A percentile compares a stretch with the other conserved stretches of the same genome.
Conservation (phyloP, 2,797 vertebrate genomes). For the Sebastes iracundus region DNA sequence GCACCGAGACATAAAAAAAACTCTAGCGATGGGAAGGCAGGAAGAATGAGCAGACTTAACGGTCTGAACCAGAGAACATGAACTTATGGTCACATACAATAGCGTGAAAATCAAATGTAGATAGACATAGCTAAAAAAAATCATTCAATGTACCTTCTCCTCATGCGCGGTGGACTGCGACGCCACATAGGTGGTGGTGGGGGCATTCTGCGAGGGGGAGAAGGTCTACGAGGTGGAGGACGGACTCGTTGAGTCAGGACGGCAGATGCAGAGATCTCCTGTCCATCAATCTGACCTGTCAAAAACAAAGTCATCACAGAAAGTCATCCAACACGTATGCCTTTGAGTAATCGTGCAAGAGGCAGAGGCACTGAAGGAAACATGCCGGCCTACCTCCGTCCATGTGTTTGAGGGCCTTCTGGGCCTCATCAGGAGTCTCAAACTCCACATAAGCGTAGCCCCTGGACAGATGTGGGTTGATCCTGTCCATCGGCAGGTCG, state of each 20-base stretch:
- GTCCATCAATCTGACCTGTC: conserved; percentile 94
- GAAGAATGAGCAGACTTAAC: not conserved
- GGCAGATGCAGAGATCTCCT: conserved; percentile 93
- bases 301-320: not conserved
- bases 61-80: not conserved
- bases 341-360: conserved; percentile 71
- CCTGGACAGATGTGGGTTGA: conserved; percentile 90
- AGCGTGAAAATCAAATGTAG: too few relatives aligned
- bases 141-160: conserved; percentile 84
- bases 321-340: not conserved
- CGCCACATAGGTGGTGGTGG: conserved; percentile 95
- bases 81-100: not conserved
- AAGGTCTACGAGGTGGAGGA: conserved; percentile 85
- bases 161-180: conserved; percentile 92
- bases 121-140: not conserved
- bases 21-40: not conserved
- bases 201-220: conserved; percentile 93
- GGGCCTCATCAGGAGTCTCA: conserved; percentile 92
- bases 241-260: conserved; percentile 89
- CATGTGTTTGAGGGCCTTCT: conserved; percentile 96
- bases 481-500: conserved; percentile 91
- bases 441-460: conserved; percentile 95
- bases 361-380: not conserved
- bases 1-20: not conserved
- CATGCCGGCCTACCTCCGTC: conserved; percentile 86